phyloP scores from a whole-genome alignment of 1,140 invertebrate species.

The Lamellibrachia luymesi region DNA sequence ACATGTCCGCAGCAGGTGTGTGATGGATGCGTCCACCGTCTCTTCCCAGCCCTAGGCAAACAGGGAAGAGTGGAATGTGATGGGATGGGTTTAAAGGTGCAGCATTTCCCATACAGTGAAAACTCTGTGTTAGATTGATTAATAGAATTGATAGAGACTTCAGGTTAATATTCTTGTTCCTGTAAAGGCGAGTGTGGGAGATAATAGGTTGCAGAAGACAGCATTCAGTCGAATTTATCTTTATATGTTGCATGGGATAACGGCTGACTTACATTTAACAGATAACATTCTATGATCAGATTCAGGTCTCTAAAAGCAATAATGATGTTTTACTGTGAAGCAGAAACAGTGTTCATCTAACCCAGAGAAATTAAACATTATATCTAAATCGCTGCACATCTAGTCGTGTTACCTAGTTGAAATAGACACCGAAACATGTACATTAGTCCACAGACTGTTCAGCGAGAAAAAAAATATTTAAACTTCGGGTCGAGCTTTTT shows the following conservation, averaged over 20 bases:
- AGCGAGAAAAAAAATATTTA: not conserved
- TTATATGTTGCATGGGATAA: not conserved
- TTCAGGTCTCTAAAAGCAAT: not conserved
- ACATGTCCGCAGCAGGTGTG: constrained; percentile 60
- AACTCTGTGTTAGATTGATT: not conserved
- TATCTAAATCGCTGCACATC: not conserved
- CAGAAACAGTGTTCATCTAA: not conserved
- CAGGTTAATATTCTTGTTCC: not conserved
- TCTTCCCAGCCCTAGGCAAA: constrained; percentile 65
- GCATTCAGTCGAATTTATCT: not conserved
- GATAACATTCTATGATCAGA: not conserved
- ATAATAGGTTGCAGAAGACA: not conserved
- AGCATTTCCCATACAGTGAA: not conserved
- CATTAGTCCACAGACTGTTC: not conserved
- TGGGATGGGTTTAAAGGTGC: not conserved
- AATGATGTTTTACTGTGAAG: not conserved
- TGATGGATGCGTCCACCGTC: constrained; percentile 60
- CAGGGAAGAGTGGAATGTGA: not conserved
- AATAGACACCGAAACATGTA: not conserved
- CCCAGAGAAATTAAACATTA: not conserved
- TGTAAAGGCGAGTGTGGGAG: not conserved
- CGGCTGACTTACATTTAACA: not conserved
- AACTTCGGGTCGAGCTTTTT: not conserved
- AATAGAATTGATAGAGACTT: not conserved
- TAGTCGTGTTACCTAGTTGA: not conserved